A percentile compares a stretch with the other conserved stretches of the same genome.
These are phyloP conservation scores for Sus cebifrons DNA, from an alignment of 2,797 vertebrate species.

Conservation along the genomic window DNA sequence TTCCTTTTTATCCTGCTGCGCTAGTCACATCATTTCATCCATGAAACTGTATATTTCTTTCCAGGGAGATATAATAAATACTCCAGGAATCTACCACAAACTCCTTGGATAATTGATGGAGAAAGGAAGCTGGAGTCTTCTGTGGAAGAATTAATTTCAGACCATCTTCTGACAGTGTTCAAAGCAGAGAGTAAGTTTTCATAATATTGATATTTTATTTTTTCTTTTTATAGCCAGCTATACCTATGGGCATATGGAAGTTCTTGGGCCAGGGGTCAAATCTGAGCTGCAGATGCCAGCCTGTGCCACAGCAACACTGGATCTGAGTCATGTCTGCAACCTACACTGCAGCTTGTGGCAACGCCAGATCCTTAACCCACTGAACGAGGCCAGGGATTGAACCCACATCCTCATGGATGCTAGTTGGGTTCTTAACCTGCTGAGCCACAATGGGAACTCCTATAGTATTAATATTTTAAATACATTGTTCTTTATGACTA, in stretches of 20 bases:
- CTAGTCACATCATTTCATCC: constrained; percentile 47
- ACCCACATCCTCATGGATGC: too few relatives aligned
- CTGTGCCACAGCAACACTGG: too few relatives aligned
- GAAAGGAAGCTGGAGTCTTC: constrained; percentile 98
- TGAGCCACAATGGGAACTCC: too few relatives aligned
- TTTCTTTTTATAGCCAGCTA: too few relatives aligned
- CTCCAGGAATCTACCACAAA: constrained; percentile 97
- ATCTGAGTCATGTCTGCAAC: too few relatives aligned
- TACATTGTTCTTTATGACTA: constrained; percentile 20
- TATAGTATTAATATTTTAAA: constrained; percentile 16
- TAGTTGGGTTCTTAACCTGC: too few relatives aligned
- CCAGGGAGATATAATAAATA: constrained; percentile 99
- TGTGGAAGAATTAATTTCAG: constrained; percentile 98
- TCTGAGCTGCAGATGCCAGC: too few relatives aligned
- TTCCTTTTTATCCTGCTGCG: constrained; percentile 49
- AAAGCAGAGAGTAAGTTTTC: constrained; percentile 93
- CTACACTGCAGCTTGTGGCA: too few relatives aligned
- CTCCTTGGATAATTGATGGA: constrained; percentile 99
- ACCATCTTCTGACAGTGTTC: constrained; percentile 93
- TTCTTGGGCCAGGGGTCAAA: too few relatives aligned
- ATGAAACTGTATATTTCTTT: constrained; percentile 71
- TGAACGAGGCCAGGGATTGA: too few relatives aligned
- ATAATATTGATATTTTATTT: neutral
- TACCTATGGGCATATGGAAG: too few relatives aligned
- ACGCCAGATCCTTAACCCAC: too few relatives aligned